These are phyloP conservation scores for Dicycla oo DNA, from an alignment of 2,888 invertebrate species.

Conservation along the genomic window DNA sequence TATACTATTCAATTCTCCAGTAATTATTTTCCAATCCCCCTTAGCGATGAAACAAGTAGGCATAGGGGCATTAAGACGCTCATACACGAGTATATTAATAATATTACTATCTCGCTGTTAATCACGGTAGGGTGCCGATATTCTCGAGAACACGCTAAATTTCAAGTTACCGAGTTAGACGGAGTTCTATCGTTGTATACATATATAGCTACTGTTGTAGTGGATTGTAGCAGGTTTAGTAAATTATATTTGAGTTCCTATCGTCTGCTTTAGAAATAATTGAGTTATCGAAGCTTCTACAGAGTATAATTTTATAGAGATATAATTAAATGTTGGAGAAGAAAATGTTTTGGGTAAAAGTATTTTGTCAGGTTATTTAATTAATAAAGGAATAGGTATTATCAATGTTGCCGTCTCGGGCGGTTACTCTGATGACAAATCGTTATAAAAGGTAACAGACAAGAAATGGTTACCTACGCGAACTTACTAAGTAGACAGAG, in stretches of 20 bases:
- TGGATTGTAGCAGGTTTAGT: slow-evolving; percentile 45
- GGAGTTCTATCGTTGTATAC: slow-evolving; percentile 49
- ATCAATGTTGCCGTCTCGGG: not conserved
- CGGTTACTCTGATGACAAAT: not conserved
- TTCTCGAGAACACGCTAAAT: slow-evolving; percentile 62
- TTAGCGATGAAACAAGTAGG: slow-evolving; percentile 36
- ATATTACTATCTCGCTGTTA: slow-evolving; percentile 54
- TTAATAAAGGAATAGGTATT: not conserved
- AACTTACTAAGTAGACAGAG: not conserved
- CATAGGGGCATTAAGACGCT: slow-evolving; percentile 48
- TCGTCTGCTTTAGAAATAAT: slow-evolving; percentile 38
- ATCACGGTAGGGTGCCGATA: slow-evolving; percentile 64
- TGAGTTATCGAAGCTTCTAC: slow-evolving; percentile 36
- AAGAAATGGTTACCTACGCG: not conserved
- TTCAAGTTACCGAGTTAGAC: slow-evolving; percentile 63
- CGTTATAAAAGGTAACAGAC: not conserved
- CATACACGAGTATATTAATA: slow-evolving; percentile 58
- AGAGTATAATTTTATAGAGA: slow-evolving; percentile 10
- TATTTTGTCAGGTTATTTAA: not conserved
- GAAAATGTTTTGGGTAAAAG: not conserved
- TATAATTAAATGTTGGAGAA: slow-evolving; percentile 15
- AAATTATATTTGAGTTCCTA: slow-evolving; percentile 42
- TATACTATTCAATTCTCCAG: slow-evolving; percentile 38
- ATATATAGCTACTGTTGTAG: slow-evolving; percentile 25
- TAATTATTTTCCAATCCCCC: slow-evolving; percentile 47